phyloP scores from a whole-genome alignment of 2,113 vertebrate genomes.

The Aptenodytes patagonicus region DNA sequence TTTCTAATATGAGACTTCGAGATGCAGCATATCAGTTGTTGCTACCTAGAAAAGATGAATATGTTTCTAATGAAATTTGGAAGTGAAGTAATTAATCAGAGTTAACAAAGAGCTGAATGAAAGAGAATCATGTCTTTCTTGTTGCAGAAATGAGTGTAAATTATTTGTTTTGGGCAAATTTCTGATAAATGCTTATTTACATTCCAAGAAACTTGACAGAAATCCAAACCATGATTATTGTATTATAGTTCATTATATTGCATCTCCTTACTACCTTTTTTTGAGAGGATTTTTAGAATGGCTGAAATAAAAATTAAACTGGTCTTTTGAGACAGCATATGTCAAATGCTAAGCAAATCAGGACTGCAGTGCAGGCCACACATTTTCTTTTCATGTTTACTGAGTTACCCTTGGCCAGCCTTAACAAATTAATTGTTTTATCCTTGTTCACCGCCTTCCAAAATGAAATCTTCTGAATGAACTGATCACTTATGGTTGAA shows the following conservation, averaged over 20 bases:
- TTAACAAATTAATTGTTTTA: conserved; percentile 7
- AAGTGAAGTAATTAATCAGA: conserved; percentile 71
- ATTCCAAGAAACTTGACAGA: conserved; percentile 59
- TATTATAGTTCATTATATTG: conserved; percentile 44
- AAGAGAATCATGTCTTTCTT: conserved; percentile 58
- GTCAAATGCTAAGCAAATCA: not conserved
- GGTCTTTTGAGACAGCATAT: not conserved
- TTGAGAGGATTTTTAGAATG: not conserved
- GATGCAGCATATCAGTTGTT: conserved; percentile 29
- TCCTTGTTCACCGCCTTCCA: not conserved
- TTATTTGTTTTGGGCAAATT: conserved; percentile 74
- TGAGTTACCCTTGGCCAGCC: not conserved
- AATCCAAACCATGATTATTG: conserved; percentile 58
- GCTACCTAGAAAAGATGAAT: conserved; percentile 47
- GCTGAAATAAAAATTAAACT: not conserved
- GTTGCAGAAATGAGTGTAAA: conserved; percentile 68
- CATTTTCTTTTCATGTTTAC: not conserved
- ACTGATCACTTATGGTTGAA: not conserved
- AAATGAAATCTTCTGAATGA: not conserved
- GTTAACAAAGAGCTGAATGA: conserved; percentile 63
- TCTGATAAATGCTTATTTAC: conserved; percentile 65
- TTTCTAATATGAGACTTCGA: not conserved
- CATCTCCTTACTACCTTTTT: conserved; percentile 1
- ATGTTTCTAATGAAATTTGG: conserved; percentile 54
- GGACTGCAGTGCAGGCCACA: not conserved